Base-by-base conservation (phyloP, 2,797 vertebrate species). In the Gorsachius magnificus region DNA sequence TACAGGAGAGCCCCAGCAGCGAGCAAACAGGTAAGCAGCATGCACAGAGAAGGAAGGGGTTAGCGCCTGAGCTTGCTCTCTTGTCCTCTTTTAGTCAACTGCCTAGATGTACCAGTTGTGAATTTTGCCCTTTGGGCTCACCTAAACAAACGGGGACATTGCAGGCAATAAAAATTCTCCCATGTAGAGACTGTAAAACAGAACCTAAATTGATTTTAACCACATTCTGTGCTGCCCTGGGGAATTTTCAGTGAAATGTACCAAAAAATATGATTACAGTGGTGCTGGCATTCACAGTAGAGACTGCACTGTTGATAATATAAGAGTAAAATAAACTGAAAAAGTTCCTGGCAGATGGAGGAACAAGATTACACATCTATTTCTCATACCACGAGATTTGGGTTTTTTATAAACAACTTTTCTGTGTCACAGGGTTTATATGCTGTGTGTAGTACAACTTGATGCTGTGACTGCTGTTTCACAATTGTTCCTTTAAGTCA, bases 131-230 rank as follows among this genome's bases (percentile, higher is more conserved):
- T 58, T 72, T 0, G 5, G 50, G 35, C 28, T 90, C 31, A 79
- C 38, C 58, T 56, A 48, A 90, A 83, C 38, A 76, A 89, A 88
- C 12, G 35, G 46, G 46, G 80, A 88, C 2, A 1, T 16, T 48
- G 41, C 31, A 87, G 80, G 38, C 17, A 91, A 71, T 56, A 88
- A 79, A 86, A 90, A 18, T 26, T 69, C 46, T 78, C 33, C 35
- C 60, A 51, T 4, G 17, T 35, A 72, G 54, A 26, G 65, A 72
- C 36, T 63, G 21, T 81, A 63, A 69, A 93, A 83, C 25, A 85
- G 43, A 94, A 83, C 11, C 16, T n/a, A 87, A 93, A 90, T 16
- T 72, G 54, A 86, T 81, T 96, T 87, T 71, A 92, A 89, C 28
- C n/a, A 63, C n/a, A 43, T 70, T 94, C 57, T 85, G 53, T 5